Conservation (phyloP, 2,113 vertebrate genomes). For the Eolophus roseicapilla region DNA sequence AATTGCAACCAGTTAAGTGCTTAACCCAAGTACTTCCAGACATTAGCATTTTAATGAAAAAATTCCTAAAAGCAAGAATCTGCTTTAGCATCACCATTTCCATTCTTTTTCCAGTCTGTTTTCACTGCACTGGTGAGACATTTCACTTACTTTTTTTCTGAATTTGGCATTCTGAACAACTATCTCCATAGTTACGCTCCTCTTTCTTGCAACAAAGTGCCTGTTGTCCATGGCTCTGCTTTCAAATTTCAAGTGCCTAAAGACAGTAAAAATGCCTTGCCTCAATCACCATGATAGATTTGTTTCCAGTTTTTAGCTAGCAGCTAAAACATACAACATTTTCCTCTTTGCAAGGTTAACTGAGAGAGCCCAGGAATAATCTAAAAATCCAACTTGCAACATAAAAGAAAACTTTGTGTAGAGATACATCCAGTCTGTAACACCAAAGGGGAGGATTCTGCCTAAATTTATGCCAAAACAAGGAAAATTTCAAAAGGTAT, state of each 20-base stretch:
- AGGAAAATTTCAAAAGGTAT: neutral
- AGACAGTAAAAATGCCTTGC: neutral
- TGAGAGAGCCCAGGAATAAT: neutral
- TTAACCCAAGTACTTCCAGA: neutral
- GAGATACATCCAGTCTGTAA: neutral
- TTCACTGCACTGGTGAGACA: neutral
- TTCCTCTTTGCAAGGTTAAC: neutral
- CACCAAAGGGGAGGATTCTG: neutral
- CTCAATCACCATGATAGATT: neutral
- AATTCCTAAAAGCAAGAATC: neutral
- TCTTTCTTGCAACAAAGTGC: neutral
- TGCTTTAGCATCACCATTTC: neutral
- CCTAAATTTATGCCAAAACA: neutral
- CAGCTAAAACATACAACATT: neutral
- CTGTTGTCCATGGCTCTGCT: neutral
- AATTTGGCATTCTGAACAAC: no score
- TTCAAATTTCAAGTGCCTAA: neutral
- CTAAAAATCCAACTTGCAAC: rapidly evolving
- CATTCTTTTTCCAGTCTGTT: neutral
- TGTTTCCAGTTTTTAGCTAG: neutral
- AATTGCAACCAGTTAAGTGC: neutral
- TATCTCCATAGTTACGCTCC: neutral
- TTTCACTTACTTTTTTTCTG: neutral
- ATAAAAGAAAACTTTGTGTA: neutral
- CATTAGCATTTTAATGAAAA: neutral